Evolutionary conservation across 2,797 vertebrate species (phyloP).

Genomic region (Smutsia temminckii): DNA sequence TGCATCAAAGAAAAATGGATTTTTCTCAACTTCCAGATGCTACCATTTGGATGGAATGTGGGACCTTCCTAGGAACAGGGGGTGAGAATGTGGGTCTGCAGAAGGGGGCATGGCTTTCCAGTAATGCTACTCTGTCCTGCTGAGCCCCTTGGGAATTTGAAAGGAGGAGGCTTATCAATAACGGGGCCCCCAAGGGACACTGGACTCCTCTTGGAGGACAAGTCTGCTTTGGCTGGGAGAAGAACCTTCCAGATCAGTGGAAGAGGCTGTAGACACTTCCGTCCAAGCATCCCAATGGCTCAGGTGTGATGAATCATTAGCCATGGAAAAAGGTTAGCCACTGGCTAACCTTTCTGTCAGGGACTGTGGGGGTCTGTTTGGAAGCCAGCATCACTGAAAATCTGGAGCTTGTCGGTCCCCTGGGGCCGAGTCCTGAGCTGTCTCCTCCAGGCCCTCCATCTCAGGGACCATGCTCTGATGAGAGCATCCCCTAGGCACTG

Average conservation of each 20-base stretch:
- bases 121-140: accelerated
- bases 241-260: background rate
- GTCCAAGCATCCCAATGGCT: background rate
- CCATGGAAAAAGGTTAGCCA: too few relatives aligned
- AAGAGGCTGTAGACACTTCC: background rate
- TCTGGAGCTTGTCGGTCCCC: background rate
- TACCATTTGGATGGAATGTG: background rate
- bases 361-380: background rate
- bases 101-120: background rate
- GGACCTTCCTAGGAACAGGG: background rate
- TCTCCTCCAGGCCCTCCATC: background rate
- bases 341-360: background rate
- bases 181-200: background rate
- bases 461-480: background rate
- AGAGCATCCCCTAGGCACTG: background rate
- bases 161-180: background rate
- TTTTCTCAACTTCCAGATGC: background rate
- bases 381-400: background rate
- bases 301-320: background rate
- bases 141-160: background rate
- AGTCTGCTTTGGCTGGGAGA: background rate
- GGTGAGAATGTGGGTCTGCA: background rate
- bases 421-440: background rate
- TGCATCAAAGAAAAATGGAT: background rate
- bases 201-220: background rate